phyloP scores from a whole-genome alignment of 2,888 invertebrate species.

The Tinea trinotella region DNA sequence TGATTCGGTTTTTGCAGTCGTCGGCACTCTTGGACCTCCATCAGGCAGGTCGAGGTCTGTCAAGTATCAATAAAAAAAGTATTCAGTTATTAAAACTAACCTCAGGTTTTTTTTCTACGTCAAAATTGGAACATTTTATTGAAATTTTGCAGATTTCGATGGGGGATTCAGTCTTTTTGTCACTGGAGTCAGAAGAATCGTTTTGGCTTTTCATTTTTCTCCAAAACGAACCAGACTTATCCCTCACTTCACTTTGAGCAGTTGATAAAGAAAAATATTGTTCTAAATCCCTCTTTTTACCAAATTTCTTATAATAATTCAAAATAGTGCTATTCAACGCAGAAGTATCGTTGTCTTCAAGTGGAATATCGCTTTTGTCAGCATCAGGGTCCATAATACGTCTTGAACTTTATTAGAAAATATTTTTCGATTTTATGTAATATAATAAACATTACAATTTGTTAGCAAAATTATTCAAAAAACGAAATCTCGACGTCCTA shows the following conservation, averaged over 20 bases:
- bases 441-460: conserved; percentile 9
- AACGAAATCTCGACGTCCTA: neutral
- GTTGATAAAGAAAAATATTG: conserved; percentile 75
- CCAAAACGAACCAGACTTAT: conserved; percentile 56
- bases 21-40: no score
- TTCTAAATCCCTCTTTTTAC: conserved; percentile 76
- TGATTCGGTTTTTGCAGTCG: no score
- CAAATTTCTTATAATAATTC: conserved; percentile 80
- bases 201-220: conserved; percentile 54
- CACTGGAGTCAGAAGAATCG: conserved; percentile 57
- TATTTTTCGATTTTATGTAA: neutral
- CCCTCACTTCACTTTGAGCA: conserved; percentile 53
- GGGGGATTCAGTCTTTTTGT: conserved; percentile 48
- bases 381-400: conserved; percentile 21
- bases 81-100: conserved; percentile 26
- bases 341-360: conserved; percentile 27
- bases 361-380: neutral
- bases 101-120: conserved; percentile 39
- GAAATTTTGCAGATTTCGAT: conserved; percentile 59
- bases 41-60: no score
- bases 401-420: neutral
- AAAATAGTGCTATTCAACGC: conserved; percentile 61
- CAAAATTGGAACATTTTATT: conserved; percentile 50
- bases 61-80: neutral
- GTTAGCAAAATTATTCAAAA: neutral